Percentiles rank a stretch among this genome's conserved stretches.
phyloP scores from a whole-genome alignment of 2,113 vertebrate species.

The Lophotis ruficrista region DNA sequence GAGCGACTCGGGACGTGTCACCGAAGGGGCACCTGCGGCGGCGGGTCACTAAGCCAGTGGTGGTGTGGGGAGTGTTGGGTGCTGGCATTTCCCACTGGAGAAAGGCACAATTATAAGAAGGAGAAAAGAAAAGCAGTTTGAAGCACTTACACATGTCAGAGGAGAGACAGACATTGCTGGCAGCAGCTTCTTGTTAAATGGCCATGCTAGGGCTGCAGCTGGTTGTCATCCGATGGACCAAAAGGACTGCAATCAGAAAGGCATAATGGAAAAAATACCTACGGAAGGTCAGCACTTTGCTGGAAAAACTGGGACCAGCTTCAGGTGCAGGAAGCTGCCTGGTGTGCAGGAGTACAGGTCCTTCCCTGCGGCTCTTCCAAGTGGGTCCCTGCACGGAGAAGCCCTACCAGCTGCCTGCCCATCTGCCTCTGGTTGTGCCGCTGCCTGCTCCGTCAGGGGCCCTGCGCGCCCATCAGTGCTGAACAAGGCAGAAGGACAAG shows the following conservation, averaged over 20 bases:
- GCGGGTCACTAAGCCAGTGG: background rate
- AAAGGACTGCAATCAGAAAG: background rate
- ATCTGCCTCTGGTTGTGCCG: background rate
- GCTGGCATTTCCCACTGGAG: background rate
- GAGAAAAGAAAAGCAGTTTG: background rate
- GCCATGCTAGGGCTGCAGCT: background rate
- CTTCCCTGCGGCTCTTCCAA: background rate
- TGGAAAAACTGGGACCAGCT: background rate
- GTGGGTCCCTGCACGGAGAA: background rate
- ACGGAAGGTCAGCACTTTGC: background rate
- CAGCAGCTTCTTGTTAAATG: background rate
- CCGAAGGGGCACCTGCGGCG: rapidly evolving
- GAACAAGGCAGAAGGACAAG: background rate
- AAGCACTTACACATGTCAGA: background rate
- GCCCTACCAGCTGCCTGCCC: background rate
- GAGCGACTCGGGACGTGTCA: background rate
- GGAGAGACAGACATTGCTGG: background rate
- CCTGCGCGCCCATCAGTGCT: rapidly evolving
- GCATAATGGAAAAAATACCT: background rate
- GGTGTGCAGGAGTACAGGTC: rapidly evolving
- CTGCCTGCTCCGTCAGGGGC: background rate
- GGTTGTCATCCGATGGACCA: background rate
- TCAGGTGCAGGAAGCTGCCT: background rate
- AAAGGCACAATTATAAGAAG: background rate
- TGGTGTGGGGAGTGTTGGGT: background rate